These are phyloP conservation scores for Pardalotus punctatus DNA, from an alignment of 2,113 vertebrate species.

Conservation along the genomic window DNA sequence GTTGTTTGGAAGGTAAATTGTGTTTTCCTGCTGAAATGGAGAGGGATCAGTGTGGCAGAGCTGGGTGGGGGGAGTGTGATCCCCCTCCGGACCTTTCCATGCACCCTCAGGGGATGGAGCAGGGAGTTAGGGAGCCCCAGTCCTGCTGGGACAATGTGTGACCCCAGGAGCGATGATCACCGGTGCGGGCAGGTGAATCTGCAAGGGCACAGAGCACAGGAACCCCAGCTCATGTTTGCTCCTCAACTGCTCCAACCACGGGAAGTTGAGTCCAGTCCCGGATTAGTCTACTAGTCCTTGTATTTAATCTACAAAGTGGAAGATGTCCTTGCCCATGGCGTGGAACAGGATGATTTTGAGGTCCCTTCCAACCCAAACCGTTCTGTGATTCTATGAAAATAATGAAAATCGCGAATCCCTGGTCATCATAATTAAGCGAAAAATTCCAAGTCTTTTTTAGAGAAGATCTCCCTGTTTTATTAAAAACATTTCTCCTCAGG, in stretches of 20 bases:
- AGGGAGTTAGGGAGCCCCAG: fast-evolving
- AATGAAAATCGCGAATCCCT: neutral
- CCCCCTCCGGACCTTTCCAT: neutral
- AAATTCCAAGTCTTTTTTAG: neutral
- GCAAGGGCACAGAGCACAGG: neutral
- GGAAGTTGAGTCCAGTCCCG: neutral
- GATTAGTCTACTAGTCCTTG: neutral
- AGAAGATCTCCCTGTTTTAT: neutral
- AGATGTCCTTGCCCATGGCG: neutral
- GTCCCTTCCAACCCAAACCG: neutral
- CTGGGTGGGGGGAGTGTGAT: too few species aligned
- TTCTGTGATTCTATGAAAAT: neutral
- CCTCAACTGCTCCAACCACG: neutral
- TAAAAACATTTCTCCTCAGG: neutral
- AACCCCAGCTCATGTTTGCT: neutral
- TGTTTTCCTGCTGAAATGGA: neutral
- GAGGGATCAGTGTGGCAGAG: neutral
- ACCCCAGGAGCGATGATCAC: fast-evolving
- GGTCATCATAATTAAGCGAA: neutral
- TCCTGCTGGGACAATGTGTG: neutral
- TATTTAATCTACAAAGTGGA: neutral
- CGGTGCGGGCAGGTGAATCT: fast-evolving
- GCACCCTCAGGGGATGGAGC: neutral
- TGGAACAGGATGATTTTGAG: neutral
- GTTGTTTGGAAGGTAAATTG: neutral